A percentile compares a stretch with the other conserved stretches of the same genome.
Conservation (phyloP, 2,113 vertebrate genomes). For the Pterophyllum scalare region DNA sequence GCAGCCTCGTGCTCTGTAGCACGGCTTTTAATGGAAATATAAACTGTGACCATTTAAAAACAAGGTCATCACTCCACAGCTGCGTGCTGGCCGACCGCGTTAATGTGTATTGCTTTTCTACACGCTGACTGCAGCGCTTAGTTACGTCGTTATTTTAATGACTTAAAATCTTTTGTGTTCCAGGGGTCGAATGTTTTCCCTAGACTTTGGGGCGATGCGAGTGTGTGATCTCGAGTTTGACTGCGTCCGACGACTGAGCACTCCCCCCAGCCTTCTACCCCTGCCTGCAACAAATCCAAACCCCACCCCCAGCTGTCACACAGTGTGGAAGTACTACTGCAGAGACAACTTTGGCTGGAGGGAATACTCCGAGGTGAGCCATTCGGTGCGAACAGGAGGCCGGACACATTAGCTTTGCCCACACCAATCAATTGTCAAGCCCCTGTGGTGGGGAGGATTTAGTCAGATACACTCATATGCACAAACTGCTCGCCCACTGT, state of each 20-base stretch:
- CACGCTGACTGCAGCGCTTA: not conserved
- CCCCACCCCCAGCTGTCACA: slow-evolving; percentile 87
- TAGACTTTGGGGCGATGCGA: slow-evolving; percentile 91
- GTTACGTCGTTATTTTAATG: not conserved
- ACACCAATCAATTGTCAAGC: slow-evolving; percentile 37
- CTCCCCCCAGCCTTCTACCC: slow-evolving; percentile 83
- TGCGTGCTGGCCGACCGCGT: not conserved
- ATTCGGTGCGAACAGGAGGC: slow-evolving; percentile 33
- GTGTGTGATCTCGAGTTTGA: slow-evolving; percentile 93
- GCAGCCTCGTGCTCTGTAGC: slow-evolving; percentile 21
- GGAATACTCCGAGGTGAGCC: slow-evolving; percentile 95
- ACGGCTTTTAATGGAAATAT: slow-evolving; percentile 33
- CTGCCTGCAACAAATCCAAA: slow-evolving; percentile 80
- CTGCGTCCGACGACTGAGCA: slow-evolving; percentile 89
- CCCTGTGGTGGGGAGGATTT: slow-evolving; percentile 43
- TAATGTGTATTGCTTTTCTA: not conserved
- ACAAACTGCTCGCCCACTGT: not conserved
- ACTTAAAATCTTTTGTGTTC: slow-evolving; percentile 26
- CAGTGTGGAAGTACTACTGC: slow-evolving; percentile 98
- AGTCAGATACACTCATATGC: not conserved
- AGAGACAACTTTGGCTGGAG: slow-evolving; percentile 99
- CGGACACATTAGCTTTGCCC: slow-evolving; percentile 52
- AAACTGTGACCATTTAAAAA: slow-evolving; percentile 46
- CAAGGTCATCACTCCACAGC: slow-evolving; percentile 44
- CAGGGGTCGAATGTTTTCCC: slow-evolving; percentile 91